Conservation (phyloP, 2,113 vertebrate genomes). For the Echinops telfairi region DNA sequence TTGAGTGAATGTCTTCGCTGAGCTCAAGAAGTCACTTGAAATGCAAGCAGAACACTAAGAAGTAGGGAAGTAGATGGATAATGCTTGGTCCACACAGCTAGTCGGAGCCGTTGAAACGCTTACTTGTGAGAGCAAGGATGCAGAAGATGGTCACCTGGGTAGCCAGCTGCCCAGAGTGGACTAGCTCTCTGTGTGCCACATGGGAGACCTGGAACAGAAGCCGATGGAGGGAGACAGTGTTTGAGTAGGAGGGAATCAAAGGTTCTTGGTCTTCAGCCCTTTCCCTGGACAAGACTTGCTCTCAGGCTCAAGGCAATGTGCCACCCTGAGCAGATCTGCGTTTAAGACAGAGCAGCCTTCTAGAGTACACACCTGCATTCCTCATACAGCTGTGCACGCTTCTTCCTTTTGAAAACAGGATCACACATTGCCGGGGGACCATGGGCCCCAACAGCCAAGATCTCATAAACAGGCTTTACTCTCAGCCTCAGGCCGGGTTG, state of each 20-base stretch:
- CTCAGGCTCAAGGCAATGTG: too few relatives aligned
- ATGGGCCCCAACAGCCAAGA: too few relatives aligned
- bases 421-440: too few relatives aligned
- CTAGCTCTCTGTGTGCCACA: not conserved
- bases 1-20: too few relatives aligned
- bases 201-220: not conserved
- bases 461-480: too few relatives aligned
- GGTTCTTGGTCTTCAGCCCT: not conserved
- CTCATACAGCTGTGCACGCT: too few relatives aligned
- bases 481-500: too few relatives aligned
- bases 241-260: not conserved
- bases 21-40: too few relatives aligned
- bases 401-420: too few relatives aligned
- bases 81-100: not conserved
- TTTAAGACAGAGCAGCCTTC: too few relatives aligned
- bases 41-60: not conserved
- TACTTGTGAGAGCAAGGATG: not conserved
- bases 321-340: too few relatives aligned
- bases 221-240: not conserved
- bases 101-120: not conserved
- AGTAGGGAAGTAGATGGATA: not conserved
- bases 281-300: not conserved
- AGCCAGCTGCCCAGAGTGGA: not conserved
- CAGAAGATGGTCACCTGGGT: not conserved
- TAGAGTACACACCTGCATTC: too few relatives aligned